phyloP scores from a whole-genome alignment of 2,797 vertebrate species.

The Chelmon rostratus region DNA sequence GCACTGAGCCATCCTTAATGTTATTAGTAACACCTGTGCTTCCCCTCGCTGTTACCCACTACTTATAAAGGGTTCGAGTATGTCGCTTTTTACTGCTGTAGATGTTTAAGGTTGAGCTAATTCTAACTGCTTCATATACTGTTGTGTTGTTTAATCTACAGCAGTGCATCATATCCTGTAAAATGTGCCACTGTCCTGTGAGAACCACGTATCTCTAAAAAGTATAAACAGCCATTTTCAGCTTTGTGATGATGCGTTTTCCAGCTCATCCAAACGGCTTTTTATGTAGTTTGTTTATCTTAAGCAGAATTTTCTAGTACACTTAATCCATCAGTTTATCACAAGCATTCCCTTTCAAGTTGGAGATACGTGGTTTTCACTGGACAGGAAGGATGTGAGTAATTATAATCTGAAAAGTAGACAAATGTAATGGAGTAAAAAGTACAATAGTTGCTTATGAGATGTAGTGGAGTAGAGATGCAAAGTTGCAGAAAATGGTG shows the following conservation, averaged over 20 bases:
- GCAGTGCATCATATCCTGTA: too few species aligned
- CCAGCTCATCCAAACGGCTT: too few species aligned
- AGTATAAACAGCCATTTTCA: too few species aligned
- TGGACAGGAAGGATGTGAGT: background rate
- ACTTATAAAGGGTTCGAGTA: too few species aligned
- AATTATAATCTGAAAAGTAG: background rate
- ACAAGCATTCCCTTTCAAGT: too few species aligned
- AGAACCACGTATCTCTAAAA: too few species aligned
- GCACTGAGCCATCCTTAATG: background rate
- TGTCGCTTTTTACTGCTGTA: background rate
- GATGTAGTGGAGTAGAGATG: background rate
- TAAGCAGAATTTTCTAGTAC: too few species aligned
- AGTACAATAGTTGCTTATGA: background rate
- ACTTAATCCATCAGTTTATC: too few species aligned
- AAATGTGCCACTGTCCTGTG: too few species aligned
- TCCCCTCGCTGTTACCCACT: background rate
- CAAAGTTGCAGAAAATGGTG: background rate
- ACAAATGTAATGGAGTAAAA: background rate
- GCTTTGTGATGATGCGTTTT: too few species aligned
- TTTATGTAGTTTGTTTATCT: too few species aligned
- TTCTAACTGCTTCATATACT: background rate
- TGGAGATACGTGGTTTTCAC: too few species aligned
- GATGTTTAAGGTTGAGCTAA: background rate
- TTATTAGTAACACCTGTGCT: background rate
- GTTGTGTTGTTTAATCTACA: background rate